Conservation (phyloP, 2,113 vertebrate species). For the Bombycilla garrulus region DNA sequence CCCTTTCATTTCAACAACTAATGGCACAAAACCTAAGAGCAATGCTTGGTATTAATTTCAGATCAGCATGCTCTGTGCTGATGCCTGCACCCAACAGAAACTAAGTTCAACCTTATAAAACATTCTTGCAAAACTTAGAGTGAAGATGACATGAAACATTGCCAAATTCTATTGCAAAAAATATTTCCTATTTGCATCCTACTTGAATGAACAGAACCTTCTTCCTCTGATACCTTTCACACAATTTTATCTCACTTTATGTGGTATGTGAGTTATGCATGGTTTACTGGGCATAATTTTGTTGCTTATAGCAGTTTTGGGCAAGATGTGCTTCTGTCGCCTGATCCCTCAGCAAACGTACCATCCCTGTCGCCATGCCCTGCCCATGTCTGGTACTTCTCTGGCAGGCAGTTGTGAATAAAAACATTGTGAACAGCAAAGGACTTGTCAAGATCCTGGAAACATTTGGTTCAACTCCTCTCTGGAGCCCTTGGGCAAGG, state of each 20-base stretch:
- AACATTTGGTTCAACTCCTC: not conserved
- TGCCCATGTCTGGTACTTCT: not conserved
- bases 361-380: not conserved
- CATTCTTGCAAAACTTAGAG: not conserved
- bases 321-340: not conserved
- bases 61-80: not conserved
- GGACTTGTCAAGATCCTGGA: not conserved
- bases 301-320: not conserved
- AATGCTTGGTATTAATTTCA: not conserved
- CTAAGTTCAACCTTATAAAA: not conserved
- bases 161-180: not conserved
- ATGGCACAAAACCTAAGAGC: not conserved
- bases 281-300: not conserved
- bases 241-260: not conserved
- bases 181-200: not conserved
- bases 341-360: not conserved
- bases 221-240: not conserved
- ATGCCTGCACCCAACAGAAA: not conserved
- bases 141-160: not conserved
- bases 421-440: not conserved
- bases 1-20: rapidly evolving
- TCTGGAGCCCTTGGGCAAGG: too few relatives aligned
- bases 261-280: not conserved
- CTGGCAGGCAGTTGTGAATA: not conserved
- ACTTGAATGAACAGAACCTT: not conserved